phyloP scores from a whole-genome alignment of 1,140 invertebrate genomes.

The Latrodectus geometricus region DNA sequence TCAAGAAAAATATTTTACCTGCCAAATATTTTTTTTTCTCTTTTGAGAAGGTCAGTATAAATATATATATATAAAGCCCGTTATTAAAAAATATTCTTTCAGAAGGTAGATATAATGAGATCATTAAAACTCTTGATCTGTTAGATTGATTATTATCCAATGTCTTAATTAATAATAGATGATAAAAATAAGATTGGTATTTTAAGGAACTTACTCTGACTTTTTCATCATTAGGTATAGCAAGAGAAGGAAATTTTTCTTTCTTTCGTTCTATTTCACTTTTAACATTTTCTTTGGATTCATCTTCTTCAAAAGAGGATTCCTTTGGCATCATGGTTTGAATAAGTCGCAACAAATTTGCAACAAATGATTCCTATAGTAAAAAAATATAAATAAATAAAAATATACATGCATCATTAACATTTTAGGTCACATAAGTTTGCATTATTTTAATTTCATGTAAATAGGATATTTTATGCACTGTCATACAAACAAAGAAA shows the following conservation, averaged over 20 bases:
- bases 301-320: constrained; percentile 55
- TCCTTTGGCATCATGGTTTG: constrained; percentile 88
- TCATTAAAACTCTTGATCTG: too few species aligned
- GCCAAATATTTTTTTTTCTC: too few species aligned
- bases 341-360: constrained; percentile 92
- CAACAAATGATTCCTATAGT: constrained; percentile 86
- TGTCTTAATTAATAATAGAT: too few species aligned
- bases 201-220: constrained; percentile 66
- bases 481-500: too few species aligned
- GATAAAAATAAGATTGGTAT: background rate
- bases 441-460: background rate
- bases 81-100: too few species aligned
- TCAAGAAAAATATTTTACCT: too few species aligned
- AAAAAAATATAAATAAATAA: constrained; percentile 62
- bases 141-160: too few species aligned
- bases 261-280: constrained; percentile 71
- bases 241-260: constrained; percentile 88
- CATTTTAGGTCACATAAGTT: background rate
- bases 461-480: too few species aligned
- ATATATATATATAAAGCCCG: too few species aligned
- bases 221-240: constrained; percentile 85
- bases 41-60: too few species aligned
- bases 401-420: background rate
- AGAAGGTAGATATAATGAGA: too few species aligned
- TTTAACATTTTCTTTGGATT: constrained; percentile 61